Evolutionary conservation across 2,797 vertebrate genomes (phyloP), one percentile per base, ranked within the genome.

Genomic region (Malacoctenus gilli): DNA sequence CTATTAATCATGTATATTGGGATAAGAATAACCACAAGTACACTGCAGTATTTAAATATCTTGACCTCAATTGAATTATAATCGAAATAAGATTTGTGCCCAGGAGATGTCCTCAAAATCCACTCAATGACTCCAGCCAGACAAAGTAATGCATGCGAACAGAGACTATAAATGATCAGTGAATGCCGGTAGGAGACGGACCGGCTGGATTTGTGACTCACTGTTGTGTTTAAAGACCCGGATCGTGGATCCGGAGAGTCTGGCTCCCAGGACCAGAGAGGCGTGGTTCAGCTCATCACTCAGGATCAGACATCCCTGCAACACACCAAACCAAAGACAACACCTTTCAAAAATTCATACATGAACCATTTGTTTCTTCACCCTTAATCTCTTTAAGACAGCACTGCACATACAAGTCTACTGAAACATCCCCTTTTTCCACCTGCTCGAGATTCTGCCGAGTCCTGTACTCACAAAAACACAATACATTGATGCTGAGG

Each of bases 141-240:
- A 28, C 25, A 22, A 2, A 22, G 14, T 2, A 19, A 43, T 13
- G 47, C 16, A 18, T 32, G 31, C 15, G 23, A 19, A 56, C 12
- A 31, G 20, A 34, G 8, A 16, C 16, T 18, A 22, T 41, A 34
- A 30, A 39, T 4, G 1, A 47, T 1, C 25, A 32, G 3, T 30
- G 28, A 62, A 43, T n/a, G 12, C 2, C 12, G 30, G 36, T 19
- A 16, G 0, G 13, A 38, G 4, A 4, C 25, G 1, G 35, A 8
- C 0, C 5, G 9, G 21, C 6, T 9, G 9, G 21, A 28, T 9
- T 28, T 9, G 2, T 28, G 58, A 95, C 96, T 98, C 83, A 98
- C 96, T 93, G 80, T 98, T 98, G 79, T 98, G 96, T 84, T 96
- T 98, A 91, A 95, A 98, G 79, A 94, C 91, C 77, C 94, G 89